Evolutionary conservation across 2,113 vertebrate genomes (phyloP).

Genomic region (Ailuropoda melanoleuca): DNA sequence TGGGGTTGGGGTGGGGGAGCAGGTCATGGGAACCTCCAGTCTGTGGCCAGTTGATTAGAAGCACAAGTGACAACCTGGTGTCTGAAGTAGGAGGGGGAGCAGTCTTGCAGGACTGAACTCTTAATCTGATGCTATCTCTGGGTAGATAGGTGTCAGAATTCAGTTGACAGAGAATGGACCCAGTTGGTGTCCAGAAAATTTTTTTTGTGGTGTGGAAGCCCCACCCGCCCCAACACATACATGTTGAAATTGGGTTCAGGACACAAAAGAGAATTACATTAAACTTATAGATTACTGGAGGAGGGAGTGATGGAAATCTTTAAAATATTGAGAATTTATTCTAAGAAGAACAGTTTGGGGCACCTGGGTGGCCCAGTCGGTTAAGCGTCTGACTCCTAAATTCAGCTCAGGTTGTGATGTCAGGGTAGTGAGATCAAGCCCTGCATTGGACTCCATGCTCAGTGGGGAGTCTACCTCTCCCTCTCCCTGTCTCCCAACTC

Average conservation of each 20-base stretch:
- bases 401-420: no score
- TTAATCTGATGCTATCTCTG: background rate
- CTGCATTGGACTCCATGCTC: no score
- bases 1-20: background rate
- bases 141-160: background rate
- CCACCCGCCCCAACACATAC: background rate
- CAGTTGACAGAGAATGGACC: background rate
- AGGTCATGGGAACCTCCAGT: background rate
- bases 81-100: background rate
- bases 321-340: background rate
- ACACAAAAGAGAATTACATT: background rate
- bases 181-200: background rate
- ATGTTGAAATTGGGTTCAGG: background rate
- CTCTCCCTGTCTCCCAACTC: no score
- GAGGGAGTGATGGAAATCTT: background rate
- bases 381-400: no score
- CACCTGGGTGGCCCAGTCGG: no score
- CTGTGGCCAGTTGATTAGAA: background rate
- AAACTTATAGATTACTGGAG: background rate
- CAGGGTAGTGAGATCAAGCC: no score
- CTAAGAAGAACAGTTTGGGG: background rate
- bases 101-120: background rate
- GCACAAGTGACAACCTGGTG: background rate
- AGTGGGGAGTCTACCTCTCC: no score
- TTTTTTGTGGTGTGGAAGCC: background rate